A percentile compares a stretch with the other conserved stretches of the same genome.
Conservation (phyloP, 1,140 invertebrate genomes). For the Drosophila mauritiana region DNA sequence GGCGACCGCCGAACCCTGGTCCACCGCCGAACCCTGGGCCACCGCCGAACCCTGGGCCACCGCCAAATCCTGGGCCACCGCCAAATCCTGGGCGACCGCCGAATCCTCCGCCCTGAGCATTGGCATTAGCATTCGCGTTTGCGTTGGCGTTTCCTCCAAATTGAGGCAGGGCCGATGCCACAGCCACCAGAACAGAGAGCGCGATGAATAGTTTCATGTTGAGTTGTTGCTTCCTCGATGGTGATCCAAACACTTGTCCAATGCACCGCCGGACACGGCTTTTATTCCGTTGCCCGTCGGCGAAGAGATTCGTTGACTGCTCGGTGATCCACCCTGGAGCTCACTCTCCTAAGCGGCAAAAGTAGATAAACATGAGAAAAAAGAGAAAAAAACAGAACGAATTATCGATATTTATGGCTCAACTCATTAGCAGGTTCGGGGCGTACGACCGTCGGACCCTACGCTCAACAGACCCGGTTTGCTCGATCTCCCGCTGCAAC, state of each 20-base stretch:
- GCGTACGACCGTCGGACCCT: conserved; percentile 21
- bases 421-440: conserved; percentile 42
- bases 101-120: conserved; percentile 21
- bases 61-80: conserved; percentile 18
- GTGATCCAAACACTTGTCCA: conserved; percentile 35
- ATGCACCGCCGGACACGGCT: conserved; percentile 9
- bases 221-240: conserved; percentile 35
- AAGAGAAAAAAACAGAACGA: conserved; percentile 10
- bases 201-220: conserved; percentile 61
- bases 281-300: conserved; percentile 41
- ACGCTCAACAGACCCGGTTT: conserved; percentile 3
- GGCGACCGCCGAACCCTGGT: conserved; percentile 20
- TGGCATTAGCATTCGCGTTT: conserved; percentile 36
- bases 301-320: conserved; percentile 4
- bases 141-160: conserved; percentile 33
- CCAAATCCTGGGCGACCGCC: conserved; percentile 21
- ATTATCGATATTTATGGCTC: conserved; percentile 37
- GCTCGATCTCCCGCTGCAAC: conserved; percentile 27
- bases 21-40: conserved; percentile 10
- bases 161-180: conserved; percentile 48
- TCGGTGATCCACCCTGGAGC: conserved; percentile 26
- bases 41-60: conserved; percentile 10
- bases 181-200: conserved; percentile 43
- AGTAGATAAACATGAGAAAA: not conserved
- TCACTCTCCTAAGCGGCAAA: conserved; percentile 1